A percentile compares a stretch with the other conserved stretches of the same genome.
Evolutionary conservation across 2,113 vertebrate species (phyloP).

Genomic region (Ceuthmochares aereus): DNA sequence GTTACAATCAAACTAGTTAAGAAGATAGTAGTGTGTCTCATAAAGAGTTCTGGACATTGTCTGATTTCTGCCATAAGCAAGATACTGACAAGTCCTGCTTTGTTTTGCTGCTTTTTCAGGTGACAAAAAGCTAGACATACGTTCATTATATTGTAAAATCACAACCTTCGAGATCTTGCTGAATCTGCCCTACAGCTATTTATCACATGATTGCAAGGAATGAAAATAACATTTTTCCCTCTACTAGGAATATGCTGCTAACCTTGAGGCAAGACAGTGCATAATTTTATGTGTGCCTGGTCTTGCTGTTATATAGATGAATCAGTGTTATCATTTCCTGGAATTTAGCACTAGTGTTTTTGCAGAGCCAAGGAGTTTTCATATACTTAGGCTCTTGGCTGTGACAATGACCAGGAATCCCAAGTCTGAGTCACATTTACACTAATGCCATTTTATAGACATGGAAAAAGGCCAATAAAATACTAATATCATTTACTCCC

Average conservation of each 20-base stretch:
- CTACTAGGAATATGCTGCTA: slow-evolving; percentile 60
- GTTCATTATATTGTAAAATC: slow-evolving; percentile 66
- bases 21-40: slow-evolving; percentile 34
- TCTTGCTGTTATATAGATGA: slow-evolving; percentile 67
- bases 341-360: slow-evolving; percentile 56
- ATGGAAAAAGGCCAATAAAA: slow-evolving; percentile 35
- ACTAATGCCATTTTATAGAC: slow-evolving; percentile 34
- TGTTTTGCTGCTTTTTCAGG: slow-evolving; percentile 48
- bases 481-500: neutral
- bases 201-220: slow-evolving; percentile 66
- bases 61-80: slow-evolving; percentile 52
- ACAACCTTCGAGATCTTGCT: slow-evolving; percentile 47
- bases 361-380: slow-evolving; percentile 51
- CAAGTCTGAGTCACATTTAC: slow-evolving; percentile 50
- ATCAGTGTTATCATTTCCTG: slow-evolving; percentile 62
- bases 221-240: slow-evolving; percentile 69
- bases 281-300: slow-evolving; percentile 64
- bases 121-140: slow-evolving; percentile 34
- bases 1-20: slow-evolving; percentile 73
- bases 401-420: slow-evolving; percentile 13
- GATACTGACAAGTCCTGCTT: slow-evolving; percentile 52
- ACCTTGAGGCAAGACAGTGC: slow-evolving; percentile 65
- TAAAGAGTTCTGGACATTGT: slow-evolving; percentile 58
- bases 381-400: slow-evolving; percentile 56
- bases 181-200: slow-evolving; percentile 68